A percentile compares a stretch with the other conserved stretches of the same genome.
These are phyloP conservation scores for Drosophila koepferae DNA, from an alignment of 2,888 invertebrate genomes.

Conservation along the genomic window DNA sequence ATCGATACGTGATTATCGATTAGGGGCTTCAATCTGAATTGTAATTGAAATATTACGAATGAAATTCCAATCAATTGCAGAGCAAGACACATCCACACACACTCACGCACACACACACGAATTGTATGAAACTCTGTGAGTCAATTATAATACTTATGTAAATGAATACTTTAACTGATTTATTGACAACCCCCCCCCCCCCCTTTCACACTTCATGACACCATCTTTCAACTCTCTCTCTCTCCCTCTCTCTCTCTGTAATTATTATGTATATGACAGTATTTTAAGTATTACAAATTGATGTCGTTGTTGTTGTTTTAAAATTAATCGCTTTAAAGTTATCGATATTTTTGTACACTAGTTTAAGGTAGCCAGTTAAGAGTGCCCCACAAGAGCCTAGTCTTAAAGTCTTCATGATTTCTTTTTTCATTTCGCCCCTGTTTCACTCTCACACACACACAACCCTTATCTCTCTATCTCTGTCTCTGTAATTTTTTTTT, in stretches of 20 bases:
- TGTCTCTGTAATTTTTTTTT: slow-evolving; percentile 18
- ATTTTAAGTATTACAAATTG: slow-evolving; percentile 45
- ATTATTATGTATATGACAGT: slow-evolving; percentile 42
- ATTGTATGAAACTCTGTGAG: slow-evolving; percentile 67
- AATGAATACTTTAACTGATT: slow-evolving; percentile 64
- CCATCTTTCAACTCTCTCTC: slow-evolving; percentile 8
- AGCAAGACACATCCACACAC: slow-evolving; percentile 1
- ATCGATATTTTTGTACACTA: slow-evolving; percentile 77
- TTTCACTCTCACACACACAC: not conserved
- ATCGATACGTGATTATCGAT: not conserved
- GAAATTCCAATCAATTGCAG: not conserved
- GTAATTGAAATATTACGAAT: not conserved
- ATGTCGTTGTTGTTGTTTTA: slow-evolving; percentile 72
- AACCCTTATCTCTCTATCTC: not conserved
- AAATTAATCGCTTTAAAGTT: slow-evolving; percentile 72
- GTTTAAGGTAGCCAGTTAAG: slow-evolving; percentile 67
- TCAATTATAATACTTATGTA: slow-evolving; percentile 71
- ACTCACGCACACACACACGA: slow-evolving; percentile 9
- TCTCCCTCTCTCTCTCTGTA: slow-evolving; percentile 15
- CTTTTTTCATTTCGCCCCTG: slow-evolving; percentile 1
- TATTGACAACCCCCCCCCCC: slow-evolving; percentile 13
- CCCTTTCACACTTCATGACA: not conserved
- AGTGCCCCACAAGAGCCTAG: slow-evolving; percentile 39
- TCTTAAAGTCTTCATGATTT: slow-evolving; percentile 19
- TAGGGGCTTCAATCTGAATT: not conserved